These are phyloP conservation scores for Lottia scabra DNA, from an alignment of 2,888 invertebrate species.

Conservation along the genomic window DNA sequence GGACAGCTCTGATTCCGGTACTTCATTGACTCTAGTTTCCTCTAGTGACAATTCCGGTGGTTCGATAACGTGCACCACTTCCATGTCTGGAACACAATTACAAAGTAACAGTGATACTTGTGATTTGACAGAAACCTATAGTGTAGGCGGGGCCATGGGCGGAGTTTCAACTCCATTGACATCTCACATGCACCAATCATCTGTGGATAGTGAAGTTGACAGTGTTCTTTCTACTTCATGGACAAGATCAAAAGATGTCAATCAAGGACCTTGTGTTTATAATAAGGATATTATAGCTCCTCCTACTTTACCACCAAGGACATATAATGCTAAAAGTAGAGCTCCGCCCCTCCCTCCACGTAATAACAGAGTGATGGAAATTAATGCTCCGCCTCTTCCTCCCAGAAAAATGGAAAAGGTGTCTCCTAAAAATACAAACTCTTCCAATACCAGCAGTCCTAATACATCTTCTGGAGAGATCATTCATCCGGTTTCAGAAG, in stretches of 20 bases:
- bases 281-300: constrained; percentile 31
- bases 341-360: constrained; percentile 59
- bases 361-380: constrained; percentile 27
- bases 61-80: constrained; percentile 28
- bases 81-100: constrained; percentile 5
- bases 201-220: constrained; percentile 13
- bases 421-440: constrained; percentile 22
- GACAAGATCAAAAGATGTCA: constrained; percentile 5
- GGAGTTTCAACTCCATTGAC: constrained; percentile 10
- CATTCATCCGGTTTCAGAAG: constrained; percentile 8
- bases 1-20: constrained; percentile 34
- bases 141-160: constrained; percentile 7
- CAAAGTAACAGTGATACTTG: constrained; percentile 15
- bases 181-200: neutral
- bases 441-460: constrained; percentile 17
- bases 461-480: constrained; percentile 7
- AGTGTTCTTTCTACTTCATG: constrained; percentile 8
- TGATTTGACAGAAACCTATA: constrained; percentile 6
- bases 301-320: constrained; percentile 58
- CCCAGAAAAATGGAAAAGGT: constrained; percentile 48
- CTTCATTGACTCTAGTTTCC: constrained; percentile 43
- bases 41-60: constrained; percentile 56
- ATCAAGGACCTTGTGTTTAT: neutral
- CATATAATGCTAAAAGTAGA: constrained; percentile 41
- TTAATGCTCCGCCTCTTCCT: constrained; percentile 55